Percentiles rank a stretch among this genome's conserved stretches.
phyloP scores from a whole-genome alignment of 2,888 invertebrate genomes.

The Chrysolina oricalcia region DNA sequence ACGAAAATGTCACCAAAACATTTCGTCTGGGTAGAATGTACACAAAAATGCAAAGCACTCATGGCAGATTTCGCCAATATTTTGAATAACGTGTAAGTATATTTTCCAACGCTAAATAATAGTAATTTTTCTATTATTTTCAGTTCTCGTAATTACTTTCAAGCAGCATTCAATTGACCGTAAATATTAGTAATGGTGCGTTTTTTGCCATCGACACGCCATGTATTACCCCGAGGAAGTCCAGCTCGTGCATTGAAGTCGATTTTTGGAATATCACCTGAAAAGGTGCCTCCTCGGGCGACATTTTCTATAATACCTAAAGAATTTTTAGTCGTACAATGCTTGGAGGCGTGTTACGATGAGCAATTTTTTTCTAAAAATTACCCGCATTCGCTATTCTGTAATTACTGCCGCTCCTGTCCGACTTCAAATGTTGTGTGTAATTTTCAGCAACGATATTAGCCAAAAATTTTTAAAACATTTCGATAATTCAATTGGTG shows the following conservation, averaged over 20 bases:
- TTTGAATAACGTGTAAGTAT: background rate
- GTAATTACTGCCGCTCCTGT: background rate
- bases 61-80: background rate
- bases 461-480: background rate
- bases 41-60: background rate
- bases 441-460: background rate
- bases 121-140: slow-evolving; percentile 21
- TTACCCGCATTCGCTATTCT: background rate
- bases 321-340: slow-evolving; percentile 1
- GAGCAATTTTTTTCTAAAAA: background rate
- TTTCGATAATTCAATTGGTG: background rate
- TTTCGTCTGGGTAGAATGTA: background rate
- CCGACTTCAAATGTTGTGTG: background rate
- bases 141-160: slow-evolving; percentile 7
- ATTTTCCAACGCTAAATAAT: slow-evolving; percentile 12
- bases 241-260: slow-evolving; percentile 12
- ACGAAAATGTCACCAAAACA: too few relatives aligned
- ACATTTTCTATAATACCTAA: slow-evolving; percentile 13
- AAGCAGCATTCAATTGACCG: slow-evolving; percentile 10
- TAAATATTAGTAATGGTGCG: slow-evolving; percentile 9
- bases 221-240: slow-evolving; percentile 11
- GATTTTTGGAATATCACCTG: slow-evolving; percentile 5
- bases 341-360: slow-evolving; percentile 19
- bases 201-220: slow-evolving; percentile 15
- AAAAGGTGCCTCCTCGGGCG: slow-evolving; percentile 5